A percentile compares a stretch with the other conserved stretches of the same genome.
Evolutionary conservation across 2,113 vertebrate species (phyloP).

Genomic region (Atractosteus spatula): DNA sequence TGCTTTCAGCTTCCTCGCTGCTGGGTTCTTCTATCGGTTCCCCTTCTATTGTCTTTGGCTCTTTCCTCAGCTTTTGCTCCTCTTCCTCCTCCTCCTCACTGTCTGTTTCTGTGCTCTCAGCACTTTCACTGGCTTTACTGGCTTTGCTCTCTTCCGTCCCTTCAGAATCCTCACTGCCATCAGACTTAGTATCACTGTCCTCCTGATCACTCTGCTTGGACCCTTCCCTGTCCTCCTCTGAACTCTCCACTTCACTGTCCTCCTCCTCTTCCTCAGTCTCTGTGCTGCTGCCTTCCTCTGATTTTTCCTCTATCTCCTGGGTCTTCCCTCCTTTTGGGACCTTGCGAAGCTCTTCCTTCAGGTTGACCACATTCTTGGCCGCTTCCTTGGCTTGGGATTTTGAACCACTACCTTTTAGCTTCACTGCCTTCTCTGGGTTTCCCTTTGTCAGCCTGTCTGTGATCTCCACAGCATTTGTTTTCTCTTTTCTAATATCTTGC

Average conservation of each 20-base stretch:
- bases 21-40: constrained; percentile 14
- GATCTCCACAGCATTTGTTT: background rate
- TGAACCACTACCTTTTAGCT: background rate
- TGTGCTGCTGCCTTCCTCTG: constrained; percentile 25
- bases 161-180: constrained; percentile 33
- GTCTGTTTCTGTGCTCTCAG: constrained; percentile 44
- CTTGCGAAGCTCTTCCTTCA: background rate
- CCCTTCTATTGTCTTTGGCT: constrained; percentile 10
- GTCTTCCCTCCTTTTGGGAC: constrained; percentile 4
- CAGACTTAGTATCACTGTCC: constrained; percentile 22
- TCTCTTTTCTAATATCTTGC: background rate
- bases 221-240: constrained; percentile 32
- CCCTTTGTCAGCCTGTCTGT: constrained; percentile 17
- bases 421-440: background rate
- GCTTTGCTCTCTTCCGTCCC: constrained; percentile 36
- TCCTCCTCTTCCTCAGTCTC: constrained; percentile 33
- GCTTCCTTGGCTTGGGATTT: constrained; percentile 10
- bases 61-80: constrained; percentile 34
- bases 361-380: too few relatives aligned
- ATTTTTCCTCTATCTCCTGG: constrained; percentile 6
- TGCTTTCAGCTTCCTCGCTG: background rate
- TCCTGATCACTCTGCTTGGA: constrained; percentile 39
- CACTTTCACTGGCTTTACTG: constrained; percentile 37
- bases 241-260: constrained; percentile 27
- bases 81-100: constrained; percentile 41